phyloP scores from a whole-genome alignment of 1,140 invertebrate genomes.

The Papilio aristodemus region DNA sequence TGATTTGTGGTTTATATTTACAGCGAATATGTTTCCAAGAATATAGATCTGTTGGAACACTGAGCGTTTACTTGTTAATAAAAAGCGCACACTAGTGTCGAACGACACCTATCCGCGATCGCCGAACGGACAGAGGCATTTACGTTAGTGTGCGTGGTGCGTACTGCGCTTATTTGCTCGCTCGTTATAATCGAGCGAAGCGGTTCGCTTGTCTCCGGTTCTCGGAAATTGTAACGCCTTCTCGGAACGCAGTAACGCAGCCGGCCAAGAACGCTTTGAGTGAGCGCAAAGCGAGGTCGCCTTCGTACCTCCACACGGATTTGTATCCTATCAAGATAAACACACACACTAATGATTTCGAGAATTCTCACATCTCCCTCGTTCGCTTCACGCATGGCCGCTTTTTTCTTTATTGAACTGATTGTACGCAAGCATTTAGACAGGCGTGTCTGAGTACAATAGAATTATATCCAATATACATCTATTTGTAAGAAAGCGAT shows the following conservation, averaged over 20 bases:
- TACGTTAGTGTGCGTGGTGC: slow-evolving; percentile 64
- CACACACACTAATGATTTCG: slow-evolving; percentile 52
- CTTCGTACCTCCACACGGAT: slow-evolving; percentile 60
- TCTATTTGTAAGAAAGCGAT: neutral
- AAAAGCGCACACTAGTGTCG: slow-evolving; percentile 45
- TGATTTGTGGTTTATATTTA: slow-evolving; percentile 15
- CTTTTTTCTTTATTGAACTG: slow-evolving; percentile 32
- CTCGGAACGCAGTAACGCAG: slow-evolving; percentile 74
- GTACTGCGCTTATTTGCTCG: slow-evolving; percentile 74
- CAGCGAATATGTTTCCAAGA: slow-evolving; percentile 29
- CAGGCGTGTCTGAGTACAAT: slow-evolving; percentile 20
- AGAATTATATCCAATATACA: neutral
- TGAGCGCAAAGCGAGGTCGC: slow-evolving; percentile 76
- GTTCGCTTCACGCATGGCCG: slow-evolving; percentile 30
- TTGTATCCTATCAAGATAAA: slow-evolving; percentile 58
- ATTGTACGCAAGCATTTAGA: slow-evolving; percentile 22
- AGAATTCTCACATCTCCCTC: slow-evolving; percentile 48
- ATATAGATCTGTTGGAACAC: slow-evolving; percentile 30
- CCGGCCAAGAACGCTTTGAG: slow-evolving; percentile 70
- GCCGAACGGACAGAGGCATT: slow-evolving; percentile 40
- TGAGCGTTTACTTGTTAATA: slow-evolving; percentile 42
- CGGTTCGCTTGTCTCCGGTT: slow-evolving; percentile 75
- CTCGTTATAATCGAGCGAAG: slow-evolving; percentile 66
- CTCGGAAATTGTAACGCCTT: slow-evolving; percentile 80
- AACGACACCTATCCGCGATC: slow-evolving; percentile 44